Base-by-base conservation (phyloP, 2,797 vertebrate species). In the Oryzias dopingdopingensis region DNA sequence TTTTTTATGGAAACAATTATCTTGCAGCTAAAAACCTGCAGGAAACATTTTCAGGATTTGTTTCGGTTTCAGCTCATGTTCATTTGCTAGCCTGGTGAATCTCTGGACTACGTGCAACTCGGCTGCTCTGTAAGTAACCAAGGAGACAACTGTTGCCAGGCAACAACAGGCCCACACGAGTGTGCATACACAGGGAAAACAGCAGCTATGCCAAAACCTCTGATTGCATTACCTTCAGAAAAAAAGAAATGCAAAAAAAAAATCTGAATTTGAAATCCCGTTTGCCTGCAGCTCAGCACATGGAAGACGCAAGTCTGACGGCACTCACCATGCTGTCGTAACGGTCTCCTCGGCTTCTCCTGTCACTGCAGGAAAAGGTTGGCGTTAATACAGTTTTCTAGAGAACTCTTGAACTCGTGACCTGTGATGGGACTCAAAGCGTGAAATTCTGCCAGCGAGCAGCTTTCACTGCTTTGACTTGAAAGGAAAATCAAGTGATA, bases 321-420 rank as follows among this genome's bases (percentile, higher is more conserved):
- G 43, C 62, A 77, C 90, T 76, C 92, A 98, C 96, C 96, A 98
- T 95, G 90, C 95, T 96, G 81, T 98, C 96, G 0, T 97, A 98
- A 58, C 95, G 95, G 51, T 98, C 96, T 83, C 93, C 94, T 88
- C 96, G 86, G 73, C 95, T 92, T 83, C 96, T 92, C 82, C 96
- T 90, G 85, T 98, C 95, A 47, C 95, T 92, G 32, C 50, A 72
- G 63, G 72, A 53, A 82, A 59, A 52, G 62, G 66, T 2, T 4
- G 42, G 42, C 15, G 50, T 82, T 73, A 66, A 42, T 41, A 37
- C 26, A 6, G 54, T 46, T 66, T 37, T 37, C 32, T 6, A 16
- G 43, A 55, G 6, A 23, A 53, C 37, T 53, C 4, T 47, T 10
- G 22, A 37, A 64, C 46, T 67, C 22, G 53, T 52, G 62, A 65